Evolutionary conservation across 2,888 invertebrate genomes (phyloP), one percentile per base, ranked within the genome.

Genomic region (Hirudinaria manillensis): DNA sequence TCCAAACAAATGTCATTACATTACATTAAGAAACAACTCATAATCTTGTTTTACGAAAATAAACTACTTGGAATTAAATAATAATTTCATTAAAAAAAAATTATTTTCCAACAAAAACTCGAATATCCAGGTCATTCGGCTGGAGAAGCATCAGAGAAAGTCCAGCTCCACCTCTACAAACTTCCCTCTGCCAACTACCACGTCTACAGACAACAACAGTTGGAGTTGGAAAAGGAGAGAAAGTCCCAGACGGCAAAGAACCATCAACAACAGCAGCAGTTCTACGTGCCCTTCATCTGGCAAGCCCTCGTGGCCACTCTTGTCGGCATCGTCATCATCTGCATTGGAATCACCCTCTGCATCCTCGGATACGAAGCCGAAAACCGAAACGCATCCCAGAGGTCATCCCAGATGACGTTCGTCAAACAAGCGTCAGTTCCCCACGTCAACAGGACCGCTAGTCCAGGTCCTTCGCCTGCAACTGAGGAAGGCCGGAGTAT

Each of bases 271-370:
- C 53, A 27, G 7, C 53, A 21, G 16, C n/a, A 32, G 13, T 73
- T 61, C 53, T 75, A 75, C 72, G 72, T 75, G 7, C 75, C 75
- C 3, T 75, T 75, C 66, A 75, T 75, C 29, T 75, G 76, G 74
- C 76, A 68, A 56, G 74, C 76, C 10, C 32, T 76, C 29, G 73
- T 55, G 16, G 68, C 68, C 19, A 51, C 66, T 29, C 34, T 74
- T 13, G 45, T 38, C 0, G 73, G 72, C 24, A n/a, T 71, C 4
- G 68, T 38, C 19, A 38, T 74, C 45, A 73, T 76, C 55, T 38
- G n/a, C 55, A 38, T 55, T 1, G 76, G 74, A 24, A 36, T 73
- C 27, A 56, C 55, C 6, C 34, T 76, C 72, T 76, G 76, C 45
- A 55, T 66, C 21, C 68, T 70, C 29, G 76, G 76, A 10, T 76